Base-by-base conservation (phyloP, 2,888 invertebrate species). In the Anoncus sp. region DNA sequence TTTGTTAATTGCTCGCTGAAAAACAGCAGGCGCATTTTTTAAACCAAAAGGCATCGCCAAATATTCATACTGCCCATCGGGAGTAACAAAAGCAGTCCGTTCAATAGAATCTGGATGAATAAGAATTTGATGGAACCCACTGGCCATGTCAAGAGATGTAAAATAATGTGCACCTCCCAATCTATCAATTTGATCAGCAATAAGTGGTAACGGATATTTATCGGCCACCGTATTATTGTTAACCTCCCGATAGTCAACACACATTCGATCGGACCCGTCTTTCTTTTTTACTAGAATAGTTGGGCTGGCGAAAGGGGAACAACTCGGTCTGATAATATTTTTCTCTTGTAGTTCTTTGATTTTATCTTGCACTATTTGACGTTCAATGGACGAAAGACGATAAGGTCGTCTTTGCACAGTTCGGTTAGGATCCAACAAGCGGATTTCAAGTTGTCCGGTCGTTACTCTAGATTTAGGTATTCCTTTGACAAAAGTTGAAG, bases 1-100 rank as follows among this genome's bases (percentile, higher is more conserved):
- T 9, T 20, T 62, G 31, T 62, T 62, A 9, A 62, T 62, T n/a
- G 22, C n/a, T n/a, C 62, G 27, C 20, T 62, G 62, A 45, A 38
- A 60, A 2, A 43, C 43, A 16, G 60, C 40, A 22, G 24, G 43
- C 4, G 60, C 43, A 16, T 43, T 60, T 3, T 35, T 18, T 24
- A 60, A 43, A 4, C 40, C 57, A 40, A 59, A 59, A 14, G 57
- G 38, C 6, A 59, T 27, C 9, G 20, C 14, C 7, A 59, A 27
- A 22, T 40, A 59, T 59, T 59, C 57, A 3, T 20, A 59, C n/a
- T 43, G 45, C 10, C 91, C 90, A 47, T 88, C 86, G 0, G 87
- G 87, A 0, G 90, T 91, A 0, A 88, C 86, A 69, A 91, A 90
- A 0, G 88, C 87, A 0, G 90, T 91, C 22, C 85, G 84, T 1